These are phyloP conservation scores for Marronus borbonicus DNA, from an alignment of 2,888 invertebrate species.

Conservation along the genomic window DNA sequence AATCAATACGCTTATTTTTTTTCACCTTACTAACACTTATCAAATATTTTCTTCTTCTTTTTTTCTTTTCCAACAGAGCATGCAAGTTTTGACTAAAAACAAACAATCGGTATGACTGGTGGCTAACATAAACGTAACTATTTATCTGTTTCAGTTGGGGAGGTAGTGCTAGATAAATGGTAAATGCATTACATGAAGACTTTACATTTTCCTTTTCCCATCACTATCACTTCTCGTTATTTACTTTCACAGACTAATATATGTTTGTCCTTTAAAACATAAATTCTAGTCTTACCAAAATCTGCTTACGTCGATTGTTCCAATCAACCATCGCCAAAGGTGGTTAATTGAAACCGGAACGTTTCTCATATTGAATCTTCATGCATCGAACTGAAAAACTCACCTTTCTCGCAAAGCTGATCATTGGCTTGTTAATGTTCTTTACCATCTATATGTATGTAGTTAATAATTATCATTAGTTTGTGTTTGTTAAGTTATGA, in stretches of 20 bases:
- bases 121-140: constrained; percentile 31
- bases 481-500: constrained; percentile 54
- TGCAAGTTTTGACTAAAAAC: constrained; percentile 39
- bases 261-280: constrained; percentile 38
- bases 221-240: constrained; percentile 52
- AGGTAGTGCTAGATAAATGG: constrained; percentile 82
- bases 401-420: constrained; percentile 5
- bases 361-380: constrained; percentile 7
- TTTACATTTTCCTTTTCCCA: constrained; percentile 54
- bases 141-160: constrained; percentile 78
- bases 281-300: constrained; percentile 38
- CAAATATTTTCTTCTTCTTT: constrained; percentile 14
- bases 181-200: constrained; percentile 66
- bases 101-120: constrained; percentile 19
- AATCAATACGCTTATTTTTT: constrained; percentile 39
- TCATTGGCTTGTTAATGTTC: constrained; percentile 36
- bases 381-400: constrained; percentile 27
- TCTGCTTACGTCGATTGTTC: constrained; percentile 35
- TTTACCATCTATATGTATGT: constrained; percentile 37
- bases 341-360: constrained; percentile 38
- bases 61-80: constrained; percentile 9
- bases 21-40: constrained; percentile 25
- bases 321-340: constrained; percentile 20
- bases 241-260: constrained; percentile 36
- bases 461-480: constrained; percentile 49